A percentile compares a stretch with the other conserved stretches of the same genome.
Evolutionary conservation across 2,888 invertebrate species (phyloP).

Genomic region (Himalopsyche anomala): DNA sequence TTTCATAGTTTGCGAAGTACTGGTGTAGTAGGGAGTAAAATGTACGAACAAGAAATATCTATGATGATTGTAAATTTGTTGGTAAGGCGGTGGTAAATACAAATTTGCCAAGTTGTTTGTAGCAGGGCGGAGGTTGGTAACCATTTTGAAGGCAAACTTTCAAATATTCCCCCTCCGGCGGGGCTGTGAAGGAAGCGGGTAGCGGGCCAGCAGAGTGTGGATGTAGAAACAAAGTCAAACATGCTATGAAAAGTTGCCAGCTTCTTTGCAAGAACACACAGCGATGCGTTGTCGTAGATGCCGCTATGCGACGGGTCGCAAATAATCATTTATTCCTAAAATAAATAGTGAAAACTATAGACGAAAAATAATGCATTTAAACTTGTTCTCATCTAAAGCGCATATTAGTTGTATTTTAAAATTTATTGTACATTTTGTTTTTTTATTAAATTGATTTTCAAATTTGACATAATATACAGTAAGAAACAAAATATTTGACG

Average conservation of each 20-base stretch:
- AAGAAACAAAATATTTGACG: too few relatives aligned
- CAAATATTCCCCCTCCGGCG: neutral
- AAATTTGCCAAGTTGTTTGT: conserved; percentile 38
- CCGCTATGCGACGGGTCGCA: neutral
- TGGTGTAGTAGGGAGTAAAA: neutral
- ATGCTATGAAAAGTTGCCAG: conserved; percentile 13
- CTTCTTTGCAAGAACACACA: conserved; percentile 12
- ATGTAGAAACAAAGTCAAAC: conserved; percentile 37
- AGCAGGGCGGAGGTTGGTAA: conserved; percentile 1
- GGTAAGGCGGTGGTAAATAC: conserved; percentile 36
- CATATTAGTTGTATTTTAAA: too few relatives aligned
- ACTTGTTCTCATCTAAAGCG: too few relatives aligned
- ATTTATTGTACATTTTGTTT: too few relatives aligned
- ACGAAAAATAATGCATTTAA: too few relatives aligned
- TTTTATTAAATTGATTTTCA: too few relatives aligned
- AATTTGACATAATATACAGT: too few relatives aligned
- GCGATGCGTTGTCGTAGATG: neutral
- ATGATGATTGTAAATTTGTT: conserved; percentile 42
- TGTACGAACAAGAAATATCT: conserved; percentile 38
- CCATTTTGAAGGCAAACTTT: conserved; percentile 37
- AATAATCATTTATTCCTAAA: neutral
- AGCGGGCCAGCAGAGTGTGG: neutral
- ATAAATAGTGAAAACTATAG: too few relatives aligned
- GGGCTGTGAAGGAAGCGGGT: neutral
- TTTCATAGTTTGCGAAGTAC: neutral